Percentiles rank a stretch among this genome's conserved stretches.
phyloP scores from a whole-genome alignment of 2,888 invertebrate genomes.

The Campoletis raptor region DNA sequence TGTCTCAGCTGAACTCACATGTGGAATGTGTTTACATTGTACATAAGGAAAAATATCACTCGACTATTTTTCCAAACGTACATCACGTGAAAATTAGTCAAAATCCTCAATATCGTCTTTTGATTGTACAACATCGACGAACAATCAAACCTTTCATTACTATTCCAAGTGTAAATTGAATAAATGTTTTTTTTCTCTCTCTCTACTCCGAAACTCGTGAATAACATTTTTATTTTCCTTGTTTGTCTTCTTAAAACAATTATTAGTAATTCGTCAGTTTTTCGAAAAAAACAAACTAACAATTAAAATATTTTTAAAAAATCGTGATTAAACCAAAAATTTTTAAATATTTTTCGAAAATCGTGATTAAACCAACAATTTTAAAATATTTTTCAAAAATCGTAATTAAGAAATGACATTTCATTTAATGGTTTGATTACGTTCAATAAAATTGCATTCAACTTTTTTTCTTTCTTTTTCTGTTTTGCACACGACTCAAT shows the following conservation, averaged over 20 bases:
- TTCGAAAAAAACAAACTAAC: not conserved
- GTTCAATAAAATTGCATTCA: not conserved
- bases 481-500: too few relatives aligned
- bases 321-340: not conserved
- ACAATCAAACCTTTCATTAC: not conserved
- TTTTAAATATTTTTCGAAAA: not conserved
- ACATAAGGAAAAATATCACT: not conserved
- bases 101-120: not conserved
- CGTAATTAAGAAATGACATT: not conserved
- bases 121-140: not conserved
- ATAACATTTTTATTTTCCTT: not conserved
- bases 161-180: not conserved
- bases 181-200: not conserved
- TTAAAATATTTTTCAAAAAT: too few relatives aligned
- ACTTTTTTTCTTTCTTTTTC: not conserved
- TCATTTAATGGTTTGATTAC: not conserved
- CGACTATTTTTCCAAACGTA: not conserved
- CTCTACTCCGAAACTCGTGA: not conserved
- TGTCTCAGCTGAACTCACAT: not conserved
- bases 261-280: not conserved
- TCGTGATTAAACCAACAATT: not conserved
- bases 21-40: not conserved
- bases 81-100: not conserved
- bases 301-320: not conserved
- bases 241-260: not conserved